Conservation (phyloP, 2,113 vertebrate genomes). For the Trogon melanurus region DNA sequence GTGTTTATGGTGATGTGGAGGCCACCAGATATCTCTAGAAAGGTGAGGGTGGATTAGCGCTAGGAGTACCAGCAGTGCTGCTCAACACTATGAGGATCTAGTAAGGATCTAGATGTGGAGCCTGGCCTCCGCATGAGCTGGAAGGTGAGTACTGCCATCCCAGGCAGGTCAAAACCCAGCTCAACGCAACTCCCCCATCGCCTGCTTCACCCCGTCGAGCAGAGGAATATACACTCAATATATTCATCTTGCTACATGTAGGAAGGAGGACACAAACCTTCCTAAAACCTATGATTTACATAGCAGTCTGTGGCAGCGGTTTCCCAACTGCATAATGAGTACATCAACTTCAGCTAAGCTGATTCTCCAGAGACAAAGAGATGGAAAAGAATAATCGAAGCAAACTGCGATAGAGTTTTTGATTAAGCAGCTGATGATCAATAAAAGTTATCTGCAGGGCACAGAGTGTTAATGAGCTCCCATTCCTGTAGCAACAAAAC, state of each 20-base stretch:
- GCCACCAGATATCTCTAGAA: not conserved
- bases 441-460: conserved; percentile 57
- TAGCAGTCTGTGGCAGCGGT: not conserved
- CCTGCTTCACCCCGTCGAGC: not conserved
- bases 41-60: not conserved
- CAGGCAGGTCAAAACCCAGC: not conserved
- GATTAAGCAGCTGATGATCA: conserved; percentile 64
- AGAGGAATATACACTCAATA: not conserved
- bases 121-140: not conserved
- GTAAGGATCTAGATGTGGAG: not conserved
- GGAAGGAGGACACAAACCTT: not conserved
- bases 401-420: conserved; percentile 47
- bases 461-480: conserved; percentile 48
- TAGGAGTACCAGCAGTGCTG: not conserved
- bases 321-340: conserved; percentile 29
- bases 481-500: not conserved
- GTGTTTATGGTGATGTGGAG: not conserved
- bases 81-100: not conserved
- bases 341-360: conserved; percentile 30
- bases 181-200: not conserved
- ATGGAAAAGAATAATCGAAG: conserved; percentile 44
- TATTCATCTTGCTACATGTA: not conserved
- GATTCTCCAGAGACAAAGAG: conserved; percentile 26
- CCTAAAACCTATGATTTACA: not conserved
- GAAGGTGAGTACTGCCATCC: not conserved